phyloP scores from a whole-genome alignment of 1,140 invertebrate genomes.

The Drosophila azteca region DNA sequence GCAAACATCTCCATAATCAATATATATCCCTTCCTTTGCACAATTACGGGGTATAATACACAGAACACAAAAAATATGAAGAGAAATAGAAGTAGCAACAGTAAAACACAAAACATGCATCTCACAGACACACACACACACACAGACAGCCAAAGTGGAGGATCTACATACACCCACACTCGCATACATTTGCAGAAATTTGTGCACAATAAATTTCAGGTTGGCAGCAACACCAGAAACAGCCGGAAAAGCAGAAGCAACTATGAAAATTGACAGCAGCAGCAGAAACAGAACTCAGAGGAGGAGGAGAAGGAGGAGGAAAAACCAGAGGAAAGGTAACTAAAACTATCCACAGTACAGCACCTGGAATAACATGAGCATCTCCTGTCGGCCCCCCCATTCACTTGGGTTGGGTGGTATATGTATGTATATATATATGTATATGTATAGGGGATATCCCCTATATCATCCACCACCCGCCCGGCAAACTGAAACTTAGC shows the following conservation, averaged over 20 bases:
- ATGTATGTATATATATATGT: no score
- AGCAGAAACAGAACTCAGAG: not conserved
- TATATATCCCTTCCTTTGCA: no score
- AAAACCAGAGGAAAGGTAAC: constrained; percentile 32
- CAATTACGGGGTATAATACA: constrained; percentile 1
- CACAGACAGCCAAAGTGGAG: not conserved
- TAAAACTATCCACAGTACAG: constrained; percentile 62
- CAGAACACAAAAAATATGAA: constrained; percentile 16
- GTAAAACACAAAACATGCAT: constrained; percentile 52
- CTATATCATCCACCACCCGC: no score
- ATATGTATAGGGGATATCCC: not conserved
- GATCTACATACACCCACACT: no score
- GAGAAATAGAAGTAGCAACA: constrained; percentile 26
- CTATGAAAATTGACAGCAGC: constrained; percentile 64
- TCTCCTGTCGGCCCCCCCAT: not conserved
- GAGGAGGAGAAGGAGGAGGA: not conserved
- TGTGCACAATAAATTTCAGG: constrained; percentile 70
- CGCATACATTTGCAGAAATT: constrained; percentile 32
- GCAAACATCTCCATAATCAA: no score
- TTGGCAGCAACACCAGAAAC: constrained; percentile 31
- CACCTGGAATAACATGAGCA: constrained; percentile 72
- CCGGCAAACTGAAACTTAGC: constrained; percentile 51
- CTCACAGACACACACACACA: not conserved
- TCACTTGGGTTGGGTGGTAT: not conserved
- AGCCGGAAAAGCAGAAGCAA: constrained; percentile 25